Evolutionary conservation across 2,797 vertebrate genomes (phyloP), one percentile per base, ranked within the genome.

Genomic region (Myotis vivesi): DNA sequence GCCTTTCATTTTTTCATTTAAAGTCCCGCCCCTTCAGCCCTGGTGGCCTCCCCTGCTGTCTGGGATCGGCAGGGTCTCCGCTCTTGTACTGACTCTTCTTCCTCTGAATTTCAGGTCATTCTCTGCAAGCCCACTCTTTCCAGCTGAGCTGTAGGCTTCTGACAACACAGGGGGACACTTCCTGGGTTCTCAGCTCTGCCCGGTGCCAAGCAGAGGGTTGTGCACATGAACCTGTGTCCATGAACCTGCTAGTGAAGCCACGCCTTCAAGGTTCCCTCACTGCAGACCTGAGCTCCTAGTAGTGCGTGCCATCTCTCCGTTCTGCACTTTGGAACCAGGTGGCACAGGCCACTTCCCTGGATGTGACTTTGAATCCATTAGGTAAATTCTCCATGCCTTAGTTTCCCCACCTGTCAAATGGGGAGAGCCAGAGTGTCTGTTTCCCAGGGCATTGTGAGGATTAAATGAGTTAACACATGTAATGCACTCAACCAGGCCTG

Each of bases 211-310:
- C 1, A 16, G 44, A 49, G 57, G 12, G 6, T 13, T 3, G 8
- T 17, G 25, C 15, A 0, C 1, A 0, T 23, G 13, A 16, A 0
- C 0, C 1, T 16, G 44, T 3, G 9, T 20, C 7, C 5, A 6
- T 0, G 0, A 1, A 1, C 1, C 1, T 2, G 0, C 3, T 10
- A 3, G 10, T 4, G 36, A 15, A 25, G 41, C 25, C 13, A 0
- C 15, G 8, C 23, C 66, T 46, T 23, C 0, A 6, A 59, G 30
- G 10, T 0, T 8, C 30, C 5, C 2, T 57, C 44, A 4, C 9
- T 19, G 36, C 19, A 44, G 53, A 7, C 23, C 22, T 6, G 19
- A 1, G 13, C 55, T 28, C 19, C 1, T 1, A 1, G 13, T 28
- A 68, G 19, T 38, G 2, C 0, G 3, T 2, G 23, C 4, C 0